Percentiles rank a stretch among this genome's conserved stretches.
phyloP scores from a whole-genome alignment of 1,140 invertebrate genomes.

The Subanguina moxae region DNA sequence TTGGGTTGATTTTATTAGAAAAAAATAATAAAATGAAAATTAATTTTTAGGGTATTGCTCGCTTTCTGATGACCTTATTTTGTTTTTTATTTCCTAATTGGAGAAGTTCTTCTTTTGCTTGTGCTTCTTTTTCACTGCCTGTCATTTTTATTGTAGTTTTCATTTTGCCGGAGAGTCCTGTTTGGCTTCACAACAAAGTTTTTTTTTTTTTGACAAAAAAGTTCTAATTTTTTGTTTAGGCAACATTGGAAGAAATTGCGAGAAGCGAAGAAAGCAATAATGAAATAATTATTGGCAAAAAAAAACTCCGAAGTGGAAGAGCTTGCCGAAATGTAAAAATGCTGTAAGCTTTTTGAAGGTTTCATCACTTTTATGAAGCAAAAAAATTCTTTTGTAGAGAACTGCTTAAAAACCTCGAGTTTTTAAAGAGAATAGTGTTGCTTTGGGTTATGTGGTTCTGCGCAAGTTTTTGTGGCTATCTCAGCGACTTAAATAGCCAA shows the following conservation, averaged over 20 bases:
- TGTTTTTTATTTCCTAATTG: conserved; percentile 56
- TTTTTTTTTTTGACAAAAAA: not conserved
- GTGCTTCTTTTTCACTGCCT: conserved; percentile 13
- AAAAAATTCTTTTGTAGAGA: not conserved
- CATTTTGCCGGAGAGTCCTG: not conserved
- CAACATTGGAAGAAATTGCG: too few species aligned
- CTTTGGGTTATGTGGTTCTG: conserved; percentile 22
- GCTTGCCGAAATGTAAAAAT: too few species aligned
- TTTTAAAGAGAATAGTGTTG: not conserved
- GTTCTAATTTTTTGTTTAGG: too few species aligned
- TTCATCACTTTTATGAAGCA: too few species aligned
- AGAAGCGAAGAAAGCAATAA: too few species aligned
- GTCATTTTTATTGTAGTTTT: not conserved
- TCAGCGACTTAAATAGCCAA: conserved; percentile 54
- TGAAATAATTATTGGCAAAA: too few species aligned
- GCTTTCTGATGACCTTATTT: conserved; percentile 52
- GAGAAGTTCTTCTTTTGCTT: conserved; percentile 50
- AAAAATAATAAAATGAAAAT: not conserved
- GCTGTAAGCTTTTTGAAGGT: too few species aligned
- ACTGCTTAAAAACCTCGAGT: not conserved
- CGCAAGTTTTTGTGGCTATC: conserved; percentile 52
- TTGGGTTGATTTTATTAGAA: conserved; percentile 44
- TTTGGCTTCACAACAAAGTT: not conserved
- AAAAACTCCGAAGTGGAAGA: too few species aligned
- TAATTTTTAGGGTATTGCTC: conserved; percentile 50